Conservation (phyloP, 2,888 invertebrate genomes). For the Anarsia innoxiella region DNA sequence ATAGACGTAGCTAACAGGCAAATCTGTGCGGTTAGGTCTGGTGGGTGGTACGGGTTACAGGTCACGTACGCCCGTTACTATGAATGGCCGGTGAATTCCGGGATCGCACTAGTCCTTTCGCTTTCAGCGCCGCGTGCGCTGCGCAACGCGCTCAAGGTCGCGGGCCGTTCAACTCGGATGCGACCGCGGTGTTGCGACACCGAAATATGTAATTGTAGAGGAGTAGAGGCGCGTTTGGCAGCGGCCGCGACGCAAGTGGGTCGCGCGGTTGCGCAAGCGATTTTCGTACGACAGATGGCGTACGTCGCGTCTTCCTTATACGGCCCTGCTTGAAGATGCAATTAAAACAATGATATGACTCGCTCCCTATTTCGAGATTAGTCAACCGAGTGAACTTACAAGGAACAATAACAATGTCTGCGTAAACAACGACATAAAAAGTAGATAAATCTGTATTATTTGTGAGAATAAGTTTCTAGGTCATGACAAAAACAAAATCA, state of each 20-base stretch:
- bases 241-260: constrained; percentile 65
- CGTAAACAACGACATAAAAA: constrained; percentile 8
- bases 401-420: constrained; percentile 9
- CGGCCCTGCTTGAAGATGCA: constrained; percentile 27
- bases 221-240: constrained; percentile 69
- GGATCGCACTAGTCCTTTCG: constrained; percentile 58
- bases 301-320: constrained; percentile 60
- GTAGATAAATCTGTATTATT: constrained; percentile 3
- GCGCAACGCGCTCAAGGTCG: constrained; percentile 71
- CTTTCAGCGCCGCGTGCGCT: constrained; percentile 63
- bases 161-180: constrained; percentile 75
- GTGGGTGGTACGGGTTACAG: constrained; percentile 27
- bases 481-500: not conserved
- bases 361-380: not conserved
- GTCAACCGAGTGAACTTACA: constrained; percentile 6
- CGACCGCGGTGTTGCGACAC: constrained; percentile 70
- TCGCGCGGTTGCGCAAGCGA: constrained; percentile 63
- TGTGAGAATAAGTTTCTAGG: not conserved
- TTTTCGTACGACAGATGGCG: constrained; percentile 66
- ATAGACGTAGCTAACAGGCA: constrained; percentile 4
- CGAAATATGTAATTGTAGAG: constrained; percentile 73
- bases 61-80: constrained; percentile 46
- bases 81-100: constrained; percentile 35
- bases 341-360: constrained; percentile 28
- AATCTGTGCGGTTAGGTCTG: constrained; percentile 12